Evolutionary conservation across 1,140 invertebrate genomes (phyloP), one percentile per base, ranked within the genome.

Genomic region (Atta cephalotes): DNA sequence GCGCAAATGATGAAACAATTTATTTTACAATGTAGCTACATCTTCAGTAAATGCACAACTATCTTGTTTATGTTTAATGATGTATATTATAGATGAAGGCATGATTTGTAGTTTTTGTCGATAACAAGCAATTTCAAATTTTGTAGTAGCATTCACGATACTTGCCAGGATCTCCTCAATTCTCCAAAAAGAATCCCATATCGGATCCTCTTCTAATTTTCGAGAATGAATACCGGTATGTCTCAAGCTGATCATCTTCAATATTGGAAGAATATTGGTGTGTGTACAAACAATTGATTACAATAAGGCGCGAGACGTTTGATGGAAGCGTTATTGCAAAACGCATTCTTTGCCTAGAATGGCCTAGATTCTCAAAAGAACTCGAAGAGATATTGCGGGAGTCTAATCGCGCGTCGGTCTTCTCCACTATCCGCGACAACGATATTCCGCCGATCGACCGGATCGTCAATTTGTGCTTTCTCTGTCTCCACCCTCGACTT

Each of bases 211-310:
- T 80, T 80, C 31, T 58, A 28, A 39, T 53, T 21, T 14, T 53
- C n/a, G 28, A 56, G 45, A 25, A 25, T 4, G 77, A 66, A 12
- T n/a, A 35, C 1, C 16, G 28, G n/a, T 60, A n/a, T 31, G n/a
- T 53, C 4, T 80, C 9, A 58, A 56, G 16, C 49, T 31, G 78
- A 70, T 56, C 49, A 80, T 80, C 28, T 39, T 51, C 56, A 70
- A 5, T 16, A 0, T 9, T 28, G 10, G 49, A 39, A 25, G 21
- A 12, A 14, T 7, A 56, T 70, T 31, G 63, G 12, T 56, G 28
- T 31, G 28, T 31, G 28, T 31, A 9, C 39, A 45, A 31, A 56
- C n/a, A 5, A 70, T 56, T n/a, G 31, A 68, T 4, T 25, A 68
- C n/a, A 18, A 51, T 51, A 51, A 45, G 16, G 16, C 58, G 25